Percentiles rank a stretch among this genome's conserved stretches.
Evolutionary conservation across 2,888 invertebrate genomes (phyloP).

Genomic region (Chrysolina haemoptera): DNA sequence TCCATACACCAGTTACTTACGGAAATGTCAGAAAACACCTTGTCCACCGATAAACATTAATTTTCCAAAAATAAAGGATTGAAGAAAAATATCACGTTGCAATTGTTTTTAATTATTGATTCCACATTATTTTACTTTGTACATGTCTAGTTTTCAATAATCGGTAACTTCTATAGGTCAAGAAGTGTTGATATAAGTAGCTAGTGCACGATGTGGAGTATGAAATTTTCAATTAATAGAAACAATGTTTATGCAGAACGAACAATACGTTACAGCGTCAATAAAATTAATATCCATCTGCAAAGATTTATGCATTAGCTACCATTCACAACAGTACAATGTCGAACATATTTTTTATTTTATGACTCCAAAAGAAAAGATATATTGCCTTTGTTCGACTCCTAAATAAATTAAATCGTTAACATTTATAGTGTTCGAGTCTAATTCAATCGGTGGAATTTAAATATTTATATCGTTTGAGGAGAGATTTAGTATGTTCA

Average conservation of each 20-base stretch:
- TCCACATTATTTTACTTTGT: too few relatives aligned
- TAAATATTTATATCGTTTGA: conserved; percentile 59
- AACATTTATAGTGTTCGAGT: conserved; percentile 53
- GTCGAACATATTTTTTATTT: conserved; percentile 51
- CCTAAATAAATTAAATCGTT: conserved; percentile 54
- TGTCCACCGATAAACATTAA: too few relatives aligned
- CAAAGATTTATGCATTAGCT: conserved; percentile 51
- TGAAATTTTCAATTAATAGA: conserved; percentile 26
- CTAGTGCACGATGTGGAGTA: not conserved
- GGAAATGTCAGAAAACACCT: too few relatives aligned
- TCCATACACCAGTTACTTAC: too few relatives aligned
- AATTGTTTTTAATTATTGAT: too few relatives aligned
- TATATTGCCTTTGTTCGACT: conserved; percentile 50
- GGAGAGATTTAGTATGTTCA: conserved; percentile 53
- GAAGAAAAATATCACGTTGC: too few relatives aligned
- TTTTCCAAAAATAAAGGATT: too few relatives aligned
- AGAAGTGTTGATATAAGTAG: too few relatives aligned
- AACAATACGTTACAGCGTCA: conserved; percentile 26
- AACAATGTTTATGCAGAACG: conserved; percentile 31
- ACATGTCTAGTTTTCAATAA: too few relatives aligned
- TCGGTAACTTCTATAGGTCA: too few relatives aligned
- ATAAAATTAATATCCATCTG: conserved; percentile 46
- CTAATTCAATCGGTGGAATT: conserved; percentile 58
- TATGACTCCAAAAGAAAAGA: conserved; percentile 47
- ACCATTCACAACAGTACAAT: conserved; percentile 49